Percentiles rank a stretch among this genome's conserved stretches.
phyloP scores from a whole-genome alignment of 23 tunicate genomes.

The Diplosoma virens region DNA sequence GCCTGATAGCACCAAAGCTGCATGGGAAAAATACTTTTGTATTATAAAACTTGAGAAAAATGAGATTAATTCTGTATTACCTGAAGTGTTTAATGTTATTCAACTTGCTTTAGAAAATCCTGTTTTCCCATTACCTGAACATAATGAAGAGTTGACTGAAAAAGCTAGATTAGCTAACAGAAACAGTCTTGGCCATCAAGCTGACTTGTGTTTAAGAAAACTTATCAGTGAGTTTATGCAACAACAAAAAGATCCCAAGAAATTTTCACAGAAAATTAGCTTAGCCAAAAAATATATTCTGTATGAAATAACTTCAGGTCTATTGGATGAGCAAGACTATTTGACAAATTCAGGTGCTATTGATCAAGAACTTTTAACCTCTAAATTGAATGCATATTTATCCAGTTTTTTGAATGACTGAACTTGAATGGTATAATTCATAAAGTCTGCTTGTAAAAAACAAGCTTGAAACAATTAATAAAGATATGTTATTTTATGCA shows the following conservation, averaged over 20 bases:
- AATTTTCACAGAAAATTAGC: not conserved
- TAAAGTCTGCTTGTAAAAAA: too few species aligned
- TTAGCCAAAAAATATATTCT: conserved; percentile 30
- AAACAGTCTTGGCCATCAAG: conserved; percentile 41
- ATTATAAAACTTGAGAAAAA: not conserved
- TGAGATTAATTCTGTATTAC: not conserved
- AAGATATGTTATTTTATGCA: not conserved
- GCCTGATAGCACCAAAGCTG: conserved; percentile 24
- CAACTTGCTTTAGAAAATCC: conserved; percentile 8
- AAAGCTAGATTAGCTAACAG: conserved; percentile 1
- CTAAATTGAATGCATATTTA: not conserved
- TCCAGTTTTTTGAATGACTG: too few species aligned
- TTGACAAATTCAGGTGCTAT: not conserved
- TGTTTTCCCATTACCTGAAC: not conserved
- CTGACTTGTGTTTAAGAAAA: conserved; percentile 47
- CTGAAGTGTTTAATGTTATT: not conserved
- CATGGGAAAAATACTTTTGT: conserved; percentile 46
- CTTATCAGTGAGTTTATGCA: not conserved
- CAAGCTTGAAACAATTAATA: not conserved
- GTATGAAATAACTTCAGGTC: conserved; percentile 22
- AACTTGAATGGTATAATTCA: too few species aligned
- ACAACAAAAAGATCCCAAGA: not conserved
- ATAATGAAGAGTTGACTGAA: conserved; percentile 2
- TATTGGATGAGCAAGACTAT: conserved; percentile 8
- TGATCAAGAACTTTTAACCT: conserved; percentile 2